A percentile compares a stretch with the other conserved stretches of the same genome.
Conservation (phyloP, 2,113 vertebrate species). For the Miniopterus natalensis region DNA sequence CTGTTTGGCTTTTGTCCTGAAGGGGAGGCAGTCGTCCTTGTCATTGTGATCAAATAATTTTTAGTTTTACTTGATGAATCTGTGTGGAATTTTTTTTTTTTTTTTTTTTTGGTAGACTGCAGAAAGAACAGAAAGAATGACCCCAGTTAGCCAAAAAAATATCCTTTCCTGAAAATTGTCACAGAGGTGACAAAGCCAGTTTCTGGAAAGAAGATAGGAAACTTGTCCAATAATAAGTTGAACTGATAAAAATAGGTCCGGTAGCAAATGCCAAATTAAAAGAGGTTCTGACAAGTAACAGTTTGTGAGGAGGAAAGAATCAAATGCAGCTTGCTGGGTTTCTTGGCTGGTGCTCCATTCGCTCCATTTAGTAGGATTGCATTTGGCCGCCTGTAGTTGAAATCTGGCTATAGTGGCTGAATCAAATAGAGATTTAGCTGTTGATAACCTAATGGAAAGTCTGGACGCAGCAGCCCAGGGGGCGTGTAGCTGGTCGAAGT, state of each 20-base stretch:
- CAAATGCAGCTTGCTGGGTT: neutral
- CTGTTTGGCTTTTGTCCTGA: constrained; percentile 72
- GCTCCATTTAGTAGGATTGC: neutral
- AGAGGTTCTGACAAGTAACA: neutral
- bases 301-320: constrained; percentile 40
- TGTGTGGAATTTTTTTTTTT: neutral
- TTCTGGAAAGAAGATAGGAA: neutral
- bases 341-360: constrained; percentile 16
- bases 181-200: neutral
- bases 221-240: neutral
- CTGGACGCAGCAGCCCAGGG: neutral
- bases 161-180: constrained; percentile 17
- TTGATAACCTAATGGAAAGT: neutral
- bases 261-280: neutral
- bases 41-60: constrained; percentile 68
- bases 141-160: neutral
- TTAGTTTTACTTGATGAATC: constrained; percentile 56
- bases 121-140: constrained; percentile 66
- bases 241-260: neutral
- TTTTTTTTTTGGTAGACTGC: constrained; percentile 73
- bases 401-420: neutral
- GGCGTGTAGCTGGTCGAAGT: neutral
- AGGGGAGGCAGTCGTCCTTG: constrained; percentile 70
- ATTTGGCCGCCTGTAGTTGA: constrained; percentile 23
- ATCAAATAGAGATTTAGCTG: constrained; percentile 1